phyloP scores from a whole-genome alignment of 1,140 invertebrate genomes.

The Hylaeus volcanicus region DNA sequence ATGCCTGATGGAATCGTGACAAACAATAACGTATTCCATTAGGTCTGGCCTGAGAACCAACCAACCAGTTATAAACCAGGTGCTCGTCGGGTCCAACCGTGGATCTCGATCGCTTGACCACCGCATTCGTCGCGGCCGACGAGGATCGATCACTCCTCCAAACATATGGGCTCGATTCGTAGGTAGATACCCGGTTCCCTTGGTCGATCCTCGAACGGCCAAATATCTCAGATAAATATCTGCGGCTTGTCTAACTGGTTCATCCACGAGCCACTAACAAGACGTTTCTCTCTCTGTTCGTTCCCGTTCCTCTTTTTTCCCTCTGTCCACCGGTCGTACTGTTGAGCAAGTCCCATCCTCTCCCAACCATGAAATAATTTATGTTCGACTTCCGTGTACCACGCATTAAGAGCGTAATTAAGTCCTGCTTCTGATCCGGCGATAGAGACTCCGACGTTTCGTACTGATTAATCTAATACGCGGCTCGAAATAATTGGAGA shows the following conservation, averaged over 20 bases:
- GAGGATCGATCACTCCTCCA: slow-evolving; percentile 62
- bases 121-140: slow-evolving; percentile 53
- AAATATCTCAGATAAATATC: slow-evolving; percentile 53
- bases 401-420: neutral
- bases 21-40: slow-evolving; percentile 39
- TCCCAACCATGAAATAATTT: neutral
- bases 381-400: neutral
- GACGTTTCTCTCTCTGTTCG: neutral
- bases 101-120: slow-evolving; percentile 36
- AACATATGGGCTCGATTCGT: slow-evolving; percentile 43
- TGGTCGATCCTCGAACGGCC: slow-evolving; percentile 23
- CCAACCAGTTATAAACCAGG: slow-evolving; percentile 12
- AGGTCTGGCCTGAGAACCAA: slow-evolving; percentile 5
- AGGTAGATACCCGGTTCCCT: slow-evolving; percentile 15
- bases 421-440: too few relatives aligned
- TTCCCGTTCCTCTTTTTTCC: neutral
- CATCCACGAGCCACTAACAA: slow-evolving; percentile 41
- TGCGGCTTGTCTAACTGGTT: slow-evolving; percentile 53
- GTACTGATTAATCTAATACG: too few relatives aligned
- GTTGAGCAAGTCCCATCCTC: slow-evolving; percentile 3
- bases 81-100: slow-evolving; percentile 16
- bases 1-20: slow-evolving; percentile 3
- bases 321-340: neutral
- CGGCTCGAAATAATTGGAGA: too few relatives aligned
- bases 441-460: too few relatives aligned